Conservation (phyloP, 2,113 vertebrate species). For the Chamaetylas fuelleborni region DNA sequence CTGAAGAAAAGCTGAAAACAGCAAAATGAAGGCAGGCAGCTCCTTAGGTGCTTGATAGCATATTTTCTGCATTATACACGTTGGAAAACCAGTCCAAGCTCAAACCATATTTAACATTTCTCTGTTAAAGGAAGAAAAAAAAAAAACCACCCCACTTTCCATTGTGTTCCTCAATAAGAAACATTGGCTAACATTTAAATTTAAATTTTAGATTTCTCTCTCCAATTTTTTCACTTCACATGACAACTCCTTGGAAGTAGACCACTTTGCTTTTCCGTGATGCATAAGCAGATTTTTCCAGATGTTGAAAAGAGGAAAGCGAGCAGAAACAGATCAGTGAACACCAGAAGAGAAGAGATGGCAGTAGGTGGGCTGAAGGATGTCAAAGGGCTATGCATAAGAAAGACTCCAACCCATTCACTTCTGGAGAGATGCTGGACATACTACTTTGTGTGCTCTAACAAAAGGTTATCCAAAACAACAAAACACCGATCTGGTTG, state of each 20-base stretch:
- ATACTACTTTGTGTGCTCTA: background rate
- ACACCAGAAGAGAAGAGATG: background rate
- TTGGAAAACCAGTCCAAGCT: background rate
- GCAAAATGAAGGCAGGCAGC: background rate
- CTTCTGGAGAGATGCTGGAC: background rate
- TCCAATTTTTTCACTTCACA: background rate
- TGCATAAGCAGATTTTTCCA: background rate
- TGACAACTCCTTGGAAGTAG: background rate
- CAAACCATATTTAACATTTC: background rate
- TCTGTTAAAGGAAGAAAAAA: background rate
- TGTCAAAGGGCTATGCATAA: background rate
- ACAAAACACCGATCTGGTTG: background rate
- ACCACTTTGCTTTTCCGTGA: background rate
- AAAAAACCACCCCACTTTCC: background rate
- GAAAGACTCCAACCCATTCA: background rate
- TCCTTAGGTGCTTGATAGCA: background rate
- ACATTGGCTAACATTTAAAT: background rate
- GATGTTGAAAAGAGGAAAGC: background rate
- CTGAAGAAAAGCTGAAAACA: background rate
- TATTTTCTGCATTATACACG: background rate
- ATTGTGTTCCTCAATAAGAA: constrained; percentile 22
- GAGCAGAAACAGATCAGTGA: background rate
- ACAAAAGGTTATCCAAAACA: background rate
- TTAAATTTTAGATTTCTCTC: background rate
- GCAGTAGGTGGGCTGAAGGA: background rate